Evolutionary conservation across 1,140 invertebrate species (phyloP), one percentile per base, ranked within the genome.

Genomic region (Pseudobourletiella spinata): DNA sequence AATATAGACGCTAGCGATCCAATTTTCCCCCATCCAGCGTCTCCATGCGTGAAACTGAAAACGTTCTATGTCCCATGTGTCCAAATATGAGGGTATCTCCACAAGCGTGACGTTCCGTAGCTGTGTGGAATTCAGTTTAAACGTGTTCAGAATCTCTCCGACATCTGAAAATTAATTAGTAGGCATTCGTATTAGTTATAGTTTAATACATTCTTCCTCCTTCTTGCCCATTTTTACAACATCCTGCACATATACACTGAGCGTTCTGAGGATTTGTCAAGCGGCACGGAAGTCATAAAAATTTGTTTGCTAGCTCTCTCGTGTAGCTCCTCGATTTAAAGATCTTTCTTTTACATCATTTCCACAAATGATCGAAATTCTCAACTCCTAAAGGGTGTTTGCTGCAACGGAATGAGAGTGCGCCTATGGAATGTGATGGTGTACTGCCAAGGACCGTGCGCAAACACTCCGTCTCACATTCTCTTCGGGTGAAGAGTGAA

Each of bases 1-100:
- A 74, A 88, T 91, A 73, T 91, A 93, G 76, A 98, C 55, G 32
- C 57, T 60, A 39, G n/a, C 3, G 14, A 35, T 14, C 52, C 52
- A 55, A 22, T 35, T 55, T 20, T 55, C 3, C 25, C 52, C 52
- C 52, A 55, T 55, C 28, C 32, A 55, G 16, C 25, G 28, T 32
- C 52, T 32, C 52, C 52, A 55, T 4, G 52, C 28, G 3, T 32
- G 30, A 22, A 55, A 55, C 18, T 55, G 52, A 35, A 35, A 55
- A 32, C 52, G 4, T 35, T 55, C 52, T 16, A 55, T 6, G 6
- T 55, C 52, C 52, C 52, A 55, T 6, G 52, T 55, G 11, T 55
- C 52, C 52, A 55, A 32, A 11, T 29, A 4, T 4, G 4, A 11
- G 14, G 39, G 28, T n/a, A n/a, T n/a, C 26, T 55, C 52, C 3